Conservation (phyloP, 1,140 invertebrate species). For the Lycorma delicatula region DNA sequence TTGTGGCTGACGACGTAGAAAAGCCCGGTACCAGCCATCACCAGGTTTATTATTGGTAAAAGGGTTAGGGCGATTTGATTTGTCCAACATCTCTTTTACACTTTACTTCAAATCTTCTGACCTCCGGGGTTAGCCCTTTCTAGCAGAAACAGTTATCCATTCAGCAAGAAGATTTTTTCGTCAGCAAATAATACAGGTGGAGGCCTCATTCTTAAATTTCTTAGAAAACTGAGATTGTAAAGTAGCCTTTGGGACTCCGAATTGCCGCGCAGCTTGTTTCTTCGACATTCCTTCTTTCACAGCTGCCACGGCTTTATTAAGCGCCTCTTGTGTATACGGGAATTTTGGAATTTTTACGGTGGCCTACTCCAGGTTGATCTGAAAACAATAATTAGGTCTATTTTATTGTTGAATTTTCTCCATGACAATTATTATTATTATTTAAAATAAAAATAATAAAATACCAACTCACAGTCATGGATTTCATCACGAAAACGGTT, state of each 20-base stretch:
- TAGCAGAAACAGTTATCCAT: neutral
- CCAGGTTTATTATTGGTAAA: constrained; percentile 32
- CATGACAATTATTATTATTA: too few relatives aligned
- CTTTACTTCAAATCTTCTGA: neutral
- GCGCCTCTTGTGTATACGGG: neutral
- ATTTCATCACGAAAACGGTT: too few relatives aligned
- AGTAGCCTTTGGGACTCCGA: neutral
- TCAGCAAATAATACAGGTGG: neutral
- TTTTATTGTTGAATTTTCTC: too few relatives aligned
- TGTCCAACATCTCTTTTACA: neutral
- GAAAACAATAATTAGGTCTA: neutral
- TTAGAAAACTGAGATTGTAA: neutral
- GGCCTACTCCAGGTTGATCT: neutral
- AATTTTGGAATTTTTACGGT: neutral
- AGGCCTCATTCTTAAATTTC: neutral
- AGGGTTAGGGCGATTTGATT: constrained; percentile 14
- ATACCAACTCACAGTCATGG: too few relatives aligned
- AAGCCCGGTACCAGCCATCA: constrained; percentile 33
- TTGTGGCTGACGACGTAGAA: constrained; percentile 30
- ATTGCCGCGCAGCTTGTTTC: neutral
- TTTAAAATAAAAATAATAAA: too few relatives aligned
- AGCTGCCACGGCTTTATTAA: neutral
- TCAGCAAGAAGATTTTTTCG: neutral
- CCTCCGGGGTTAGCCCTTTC: neutral
- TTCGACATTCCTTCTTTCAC: neutral